Evolutionary conservation across 2,113 vertebrate genomes (phyloP).

Genomic region (Oreocharis arfaki): DNA sequence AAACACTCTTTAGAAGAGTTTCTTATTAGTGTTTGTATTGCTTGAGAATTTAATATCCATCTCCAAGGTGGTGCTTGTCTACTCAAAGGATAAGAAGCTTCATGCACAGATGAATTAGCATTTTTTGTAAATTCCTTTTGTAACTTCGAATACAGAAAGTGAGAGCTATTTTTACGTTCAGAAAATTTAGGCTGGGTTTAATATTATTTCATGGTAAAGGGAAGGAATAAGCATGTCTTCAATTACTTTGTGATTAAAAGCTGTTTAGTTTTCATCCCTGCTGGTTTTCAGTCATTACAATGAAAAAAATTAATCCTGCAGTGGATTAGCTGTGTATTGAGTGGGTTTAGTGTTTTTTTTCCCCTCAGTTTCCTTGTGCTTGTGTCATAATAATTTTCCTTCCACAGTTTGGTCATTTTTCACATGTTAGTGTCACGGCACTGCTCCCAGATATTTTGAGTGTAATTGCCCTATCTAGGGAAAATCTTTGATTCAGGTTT

Average conservation of each 20-base stretch:
- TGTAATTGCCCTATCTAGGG: neutral
- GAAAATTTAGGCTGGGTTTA: neutral
- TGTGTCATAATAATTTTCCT: neutral
- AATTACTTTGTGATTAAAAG: neutral
- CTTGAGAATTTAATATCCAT: neutral
- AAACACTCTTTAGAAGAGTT: neutral
- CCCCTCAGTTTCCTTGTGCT: neutral
- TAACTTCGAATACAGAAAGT: neutral
- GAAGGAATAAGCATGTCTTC: neutral
- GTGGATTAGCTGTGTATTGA: neutral
- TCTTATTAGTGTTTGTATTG: conserved; percentile 13
- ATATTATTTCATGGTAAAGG: neutral
- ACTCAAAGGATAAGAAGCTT: neutral
- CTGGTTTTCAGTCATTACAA: neutral
- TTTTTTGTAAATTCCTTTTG: neutral
- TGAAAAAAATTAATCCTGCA: neutral
- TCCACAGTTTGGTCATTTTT: neutral
- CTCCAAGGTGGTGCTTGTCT: neutral
- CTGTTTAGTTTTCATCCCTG: neutral
- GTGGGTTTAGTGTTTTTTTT: neutral
- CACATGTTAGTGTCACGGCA: neutral
- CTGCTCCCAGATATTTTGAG: neutral
- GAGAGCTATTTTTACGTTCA: neutral
- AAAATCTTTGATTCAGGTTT: neutral
- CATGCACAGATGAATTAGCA: neutral